Conservation (phyloP, 2,113 vertebrate species). For the Neopipo cinnamomea region DNA sequence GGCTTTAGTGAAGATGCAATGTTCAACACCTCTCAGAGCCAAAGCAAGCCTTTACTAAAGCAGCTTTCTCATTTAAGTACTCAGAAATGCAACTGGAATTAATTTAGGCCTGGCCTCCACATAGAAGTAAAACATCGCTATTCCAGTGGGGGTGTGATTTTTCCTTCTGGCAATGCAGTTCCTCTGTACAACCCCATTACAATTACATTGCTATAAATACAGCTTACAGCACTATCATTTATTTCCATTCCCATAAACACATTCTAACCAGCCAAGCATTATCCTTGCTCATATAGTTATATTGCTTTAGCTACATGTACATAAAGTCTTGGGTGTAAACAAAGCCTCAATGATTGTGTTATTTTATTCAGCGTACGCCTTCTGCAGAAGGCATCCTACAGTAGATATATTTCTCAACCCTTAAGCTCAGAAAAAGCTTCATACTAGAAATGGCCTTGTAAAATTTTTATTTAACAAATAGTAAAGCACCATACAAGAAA, state of each 20-base stretch:
- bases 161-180: not conserved
- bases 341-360: not conserved
- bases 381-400: not conserved
- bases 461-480: not conserved
- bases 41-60: not conserved
- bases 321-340: not conserved
- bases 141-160: not conserved
- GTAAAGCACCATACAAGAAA: not conserved
- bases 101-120: not conserved
- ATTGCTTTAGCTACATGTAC: not conserved
- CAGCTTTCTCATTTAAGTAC: not conserved
- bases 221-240: not conserved
- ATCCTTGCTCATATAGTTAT: not conserved
- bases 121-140: not conserved
- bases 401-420: not conserved
- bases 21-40: not conserved
- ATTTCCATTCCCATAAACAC: slow-evolving; percentile 15
- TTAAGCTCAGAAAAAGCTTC: not conserved
- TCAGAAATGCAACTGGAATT: slow-evolving; percentile 3
- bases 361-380: not conserved
- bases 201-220: not conserved
- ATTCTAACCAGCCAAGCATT: not conserved
- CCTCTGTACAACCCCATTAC: not conserved
- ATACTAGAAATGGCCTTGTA: not conserved
- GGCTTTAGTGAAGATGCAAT: not conserved